Base-by-base conservation (phyloP, 2,113 vertebrate species). In the Carollia perspicillata region DNA sequence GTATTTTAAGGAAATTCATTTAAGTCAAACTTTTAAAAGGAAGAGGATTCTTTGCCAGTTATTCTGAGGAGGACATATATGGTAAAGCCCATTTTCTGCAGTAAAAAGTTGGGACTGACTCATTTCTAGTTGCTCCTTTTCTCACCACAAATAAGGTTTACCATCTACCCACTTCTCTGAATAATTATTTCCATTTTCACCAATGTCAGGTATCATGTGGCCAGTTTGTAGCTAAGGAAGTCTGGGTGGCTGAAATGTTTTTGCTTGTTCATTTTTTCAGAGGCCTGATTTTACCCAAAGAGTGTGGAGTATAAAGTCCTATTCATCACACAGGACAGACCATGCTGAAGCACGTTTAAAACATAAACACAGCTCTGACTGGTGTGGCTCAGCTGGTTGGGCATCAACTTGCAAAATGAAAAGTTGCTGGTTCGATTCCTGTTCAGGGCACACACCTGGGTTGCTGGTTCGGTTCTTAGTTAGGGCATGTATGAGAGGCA, bases 1-100 rank as follows among this genome's bases (percentile, higher is more conserved):
- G 14, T 79, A 85, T 89, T 81, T 92, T 77, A 93, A 88, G 35
- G 26, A 90, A 40, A 96, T 66, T 81, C 18, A 95, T 65, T 89
- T 33, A 81, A 60, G 13, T 8, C 28, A 96, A 79, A 84, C 37
- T 83, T 88, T 81, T 58, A 85, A 91, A 91, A 94, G 9, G 3
- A 89, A 89, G 4, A 78, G 18, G 22, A 88, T 86, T 89, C 58
- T 81, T 53, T 1, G 17, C 4, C 40, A 96, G 53, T 90, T 93
- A 90, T 11, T 92, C 47, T 89, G 44, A 94, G 33, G 16, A 83
- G 35, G 33, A 47, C 42, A 58, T 71, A 86, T 49, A 92, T 5
- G 30, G 12, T 51, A 87, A 94, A 93, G 28, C 22, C n/a, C 22
- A 94, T 85, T 89, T 94, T 83, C 47, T 89, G 60, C 33, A 96